Evolutionary conservation across 2,888 invertebrate species (phyloP).

Genomic region (Oscheius sp.): DNA sequence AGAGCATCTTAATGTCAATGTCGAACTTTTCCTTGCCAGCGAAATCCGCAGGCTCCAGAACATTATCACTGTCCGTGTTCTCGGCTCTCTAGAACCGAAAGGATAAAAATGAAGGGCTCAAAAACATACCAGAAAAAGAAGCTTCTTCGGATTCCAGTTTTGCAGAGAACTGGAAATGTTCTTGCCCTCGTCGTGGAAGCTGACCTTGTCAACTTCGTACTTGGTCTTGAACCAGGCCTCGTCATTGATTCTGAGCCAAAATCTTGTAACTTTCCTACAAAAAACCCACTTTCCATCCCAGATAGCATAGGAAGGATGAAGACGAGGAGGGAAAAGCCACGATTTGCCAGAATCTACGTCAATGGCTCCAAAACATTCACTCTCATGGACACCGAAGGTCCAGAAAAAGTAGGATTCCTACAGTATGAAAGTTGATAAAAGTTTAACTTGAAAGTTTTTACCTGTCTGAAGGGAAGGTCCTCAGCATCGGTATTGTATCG

Average conservation of each 20-base stretch:
- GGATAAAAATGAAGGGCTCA: too few species aligned
- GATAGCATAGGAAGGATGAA: constrained; percentile 87
- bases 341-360: constrained; percentile 76
- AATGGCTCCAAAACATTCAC: constrained; percentile 86
- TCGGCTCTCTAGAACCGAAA: constrained; percentile 78
- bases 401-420: constrained; percentile 97
- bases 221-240: constrained; percentile 80
- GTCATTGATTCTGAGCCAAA: constrained; percentile 24
- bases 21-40: constrained; percentile 86
- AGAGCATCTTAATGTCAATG: constrained; percentile 81
- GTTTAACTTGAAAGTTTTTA: background rate
- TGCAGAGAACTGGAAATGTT: constrained; percentile 76
- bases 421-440: constrained; percentile 15
- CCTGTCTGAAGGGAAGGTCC: constrained; percentile 71
- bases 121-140: constrained; percentile 78
- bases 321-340: constrained; percentile 86
- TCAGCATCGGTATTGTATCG: constrained; percentile 71
- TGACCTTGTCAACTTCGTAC: constrained; percentile 86
- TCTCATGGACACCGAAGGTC: constrained; percentile 92
- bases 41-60: constrained; percentile 84
- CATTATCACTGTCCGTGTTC: constrained; percentile 91
- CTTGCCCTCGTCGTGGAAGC: constrained; percentile 77
- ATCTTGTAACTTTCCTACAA: too few species aligned
- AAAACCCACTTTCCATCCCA: constrained; percentile 86
- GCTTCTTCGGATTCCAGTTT: constrained; percentile 78